Conservation (phyloP, 1,140 invertebrate species). For the Sycobia sp. region DNA sequence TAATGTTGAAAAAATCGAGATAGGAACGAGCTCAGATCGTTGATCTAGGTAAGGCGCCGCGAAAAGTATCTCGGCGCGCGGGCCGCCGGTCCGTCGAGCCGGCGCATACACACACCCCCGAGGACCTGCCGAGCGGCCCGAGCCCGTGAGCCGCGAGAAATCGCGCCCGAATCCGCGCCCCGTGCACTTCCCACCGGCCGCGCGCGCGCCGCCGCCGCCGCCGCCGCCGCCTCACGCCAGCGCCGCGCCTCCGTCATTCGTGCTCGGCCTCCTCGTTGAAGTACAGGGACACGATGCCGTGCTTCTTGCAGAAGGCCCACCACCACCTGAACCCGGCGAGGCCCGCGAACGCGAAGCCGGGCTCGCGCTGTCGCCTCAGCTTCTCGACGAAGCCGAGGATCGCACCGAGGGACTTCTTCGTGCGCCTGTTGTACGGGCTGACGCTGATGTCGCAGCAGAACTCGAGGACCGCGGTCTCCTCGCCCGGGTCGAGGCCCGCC, state of each 20-base stretch:
- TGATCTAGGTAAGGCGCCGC: too few relatives aligned
- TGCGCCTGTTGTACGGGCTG: slow-evolving; percentile 74
- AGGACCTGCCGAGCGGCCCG: too few relatives aligned
- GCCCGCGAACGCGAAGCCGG: slow-evolving; percentile 70
- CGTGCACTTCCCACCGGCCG: too few relatives aligned
- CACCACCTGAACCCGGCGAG: slow-evolving; percentile 77
- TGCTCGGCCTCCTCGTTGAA: slow-evolving; percentile 63
- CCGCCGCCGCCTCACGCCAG: too few relatives aligned
- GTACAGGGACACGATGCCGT: slow-evolving; percentile 73
- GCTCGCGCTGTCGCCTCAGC: slow-evolving; percentile 66
- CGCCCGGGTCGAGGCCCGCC: slow-evolving; percentile 65
- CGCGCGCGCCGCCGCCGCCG: too few relatives aligned
- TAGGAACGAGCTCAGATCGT: background rate
- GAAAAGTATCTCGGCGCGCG: too few relatives aligned
- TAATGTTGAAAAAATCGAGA: too few relatives aligned
- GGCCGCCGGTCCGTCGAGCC: too few relatives aligned
- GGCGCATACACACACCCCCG: too few relatives aligned
- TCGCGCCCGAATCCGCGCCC: too few relatives aligned
- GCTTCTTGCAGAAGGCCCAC: slow-evolving; percentile 83
- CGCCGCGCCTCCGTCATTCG: slow-evolving; percentile 40
- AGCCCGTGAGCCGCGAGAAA: too few relatives aligned
- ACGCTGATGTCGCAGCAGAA: slow-evolving; percentile 76
- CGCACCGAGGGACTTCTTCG: slow-evolving; percentile 70
- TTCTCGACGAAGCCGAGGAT: slow-evolving; percentile 73
- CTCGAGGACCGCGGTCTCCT: slow-evolving; percentile 72